phyloP scores from a whole-genome alignment of 2,113 vertebrate genomes.

The Gorsachius goisagi region DNA sequence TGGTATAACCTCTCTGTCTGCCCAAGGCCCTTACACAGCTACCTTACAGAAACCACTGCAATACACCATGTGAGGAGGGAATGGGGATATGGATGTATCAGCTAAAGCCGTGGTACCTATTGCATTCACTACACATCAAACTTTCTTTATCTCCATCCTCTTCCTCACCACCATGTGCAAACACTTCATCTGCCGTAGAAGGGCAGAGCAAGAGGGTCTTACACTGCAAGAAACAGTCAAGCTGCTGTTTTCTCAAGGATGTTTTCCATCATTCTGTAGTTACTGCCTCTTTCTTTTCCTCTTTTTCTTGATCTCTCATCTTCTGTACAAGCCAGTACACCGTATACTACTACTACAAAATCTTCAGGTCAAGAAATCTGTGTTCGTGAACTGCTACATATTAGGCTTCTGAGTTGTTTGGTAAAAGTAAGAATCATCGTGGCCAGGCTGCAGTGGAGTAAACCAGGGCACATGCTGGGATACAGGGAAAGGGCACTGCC shows the following conservation, averaged over 20 bases:
- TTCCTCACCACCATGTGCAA: neutral
- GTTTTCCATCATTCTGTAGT: neutral
- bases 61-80: neutral
- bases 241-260: neutral
- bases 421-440: neutral
- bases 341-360: neutral
- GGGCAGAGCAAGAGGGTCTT: neutral
- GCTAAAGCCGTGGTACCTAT: neutral
- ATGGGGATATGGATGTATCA: fast-evolving
- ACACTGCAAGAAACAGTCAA: neutral
- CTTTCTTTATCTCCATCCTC: neutral
- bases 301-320: neutral
- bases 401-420: neutral
- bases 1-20: neutral
- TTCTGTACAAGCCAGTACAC: neutral
- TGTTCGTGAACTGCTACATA: neutral
- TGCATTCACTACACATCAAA: neutral
- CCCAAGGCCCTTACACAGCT: neutral
- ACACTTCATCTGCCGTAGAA: neutral
- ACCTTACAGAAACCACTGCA: neutral
- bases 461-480: neutral
- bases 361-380: neutral
- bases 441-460: neutral
- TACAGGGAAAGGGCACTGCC: neutral
- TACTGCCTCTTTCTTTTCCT: neutral